A percentile compares a stretch with the other conserved stretches of the same genome.
Conservation (phyloP, 2,113 vertebrate species). For the Podarcis muralis region DNA sequence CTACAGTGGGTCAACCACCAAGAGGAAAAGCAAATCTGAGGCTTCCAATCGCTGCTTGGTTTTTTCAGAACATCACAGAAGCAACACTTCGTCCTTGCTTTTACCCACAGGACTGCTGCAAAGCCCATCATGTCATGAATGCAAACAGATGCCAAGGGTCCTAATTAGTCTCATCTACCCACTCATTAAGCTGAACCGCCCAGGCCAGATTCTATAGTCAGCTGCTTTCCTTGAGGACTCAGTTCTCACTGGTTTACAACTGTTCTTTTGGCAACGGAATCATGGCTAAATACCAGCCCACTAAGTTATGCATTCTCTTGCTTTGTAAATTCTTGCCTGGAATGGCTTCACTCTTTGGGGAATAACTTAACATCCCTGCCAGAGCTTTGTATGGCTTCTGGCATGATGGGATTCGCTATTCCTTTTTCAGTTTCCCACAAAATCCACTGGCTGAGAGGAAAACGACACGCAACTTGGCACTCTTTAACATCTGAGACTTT, state of each 20-base stretch:
- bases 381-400: not conserved
- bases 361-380: not conserved
- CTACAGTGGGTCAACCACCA: not conserved
- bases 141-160: not conserved
- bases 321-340: constrained; percentile 1
- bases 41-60: not conserved
- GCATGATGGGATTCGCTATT: not conserved
- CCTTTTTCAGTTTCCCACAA: not conserved
- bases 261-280: constrained; percentile 33
- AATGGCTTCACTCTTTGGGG: constrained; percentile 30
- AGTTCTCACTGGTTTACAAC: constrained; percentile 42
- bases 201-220: constrained; percentile 22
- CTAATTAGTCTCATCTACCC: constrained; percentile 1
- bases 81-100: not conserved
- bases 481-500: not conserved
- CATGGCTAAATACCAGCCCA: constrained; percentile 37
- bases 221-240: constrained; percentile 46
- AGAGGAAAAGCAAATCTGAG: not conserved
- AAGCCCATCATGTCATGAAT: not conserved
- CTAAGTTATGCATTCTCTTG: constrained; percentile 38
- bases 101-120: not conserved
- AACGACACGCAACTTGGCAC: not conserved
- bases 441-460: not conserved
- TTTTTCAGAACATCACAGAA: not conserved
- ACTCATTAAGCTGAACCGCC: not conserved